A percentile compares a stretch with the other conserved stretches of the same genome.
phyloP scores from a whole-genome alignment of 2,797 vertebrate genomes.

The Malacoctenus gilli region DNA sequence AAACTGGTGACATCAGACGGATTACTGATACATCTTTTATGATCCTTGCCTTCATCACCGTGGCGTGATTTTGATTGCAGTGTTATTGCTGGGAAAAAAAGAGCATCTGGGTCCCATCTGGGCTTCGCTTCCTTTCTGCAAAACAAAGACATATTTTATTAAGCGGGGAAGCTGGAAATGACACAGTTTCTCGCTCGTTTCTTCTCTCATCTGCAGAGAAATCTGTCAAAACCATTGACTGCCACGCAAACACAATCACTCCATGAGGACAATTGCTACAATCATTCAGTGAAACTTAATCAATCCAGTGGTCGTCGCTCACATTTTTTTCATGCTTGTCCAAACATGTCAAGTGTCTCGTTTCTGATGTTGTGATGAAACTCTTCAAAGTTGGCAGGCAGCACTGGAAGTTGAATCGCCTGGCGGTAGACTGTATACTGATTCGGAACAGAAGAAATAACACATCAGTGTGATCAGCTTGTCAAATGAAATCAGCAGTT shows the following conservation, averaged over 20 bases:
- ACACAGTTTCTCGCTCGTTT: constrained; percentile 28
- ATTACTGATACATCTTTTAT: constrained; percentile 55
- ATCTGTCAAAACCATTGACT: constrained; percentile 13
- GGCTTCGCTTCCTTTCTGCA: constrained; percentile 56
- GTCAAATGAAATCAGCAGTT: not conserved
- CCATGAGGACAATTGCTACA: constrained; percentile 8
- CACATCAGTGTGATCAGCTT: constrained; percentile 24
- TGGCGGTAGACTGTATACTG: constrained; percentile 76
- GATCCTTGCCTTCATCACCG: constrained; percentile 41
- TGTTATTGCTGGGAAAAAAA: constrained; percentile 40
- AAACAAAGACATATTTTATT: constrained; percentile 57
- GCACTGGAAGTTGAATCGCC: constrained; percentile 60
- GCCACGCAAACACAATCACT: not conserved
- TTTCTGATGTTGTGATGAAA: constrained; percentile 24
- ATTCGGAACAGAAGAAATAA: constrained; percentile 32
- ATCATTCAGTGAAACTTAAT: constrained; percentile 16
- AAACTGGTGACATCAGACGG: constrained; percentile 46
- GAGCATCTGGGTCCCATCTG: constrained; percentile 63
- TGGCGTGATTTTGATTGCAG: constrained; percentile 31
- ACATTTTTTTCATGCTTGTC: constrained; percentile 36
- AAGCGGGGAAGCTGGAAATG: constrained; percentile 23
- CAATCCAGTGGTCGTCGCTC: constrained; percentile 23
- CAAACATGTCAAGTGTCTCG: constrained; percentile 35
- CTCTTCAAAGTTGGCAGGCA: constrained; percentile 32
- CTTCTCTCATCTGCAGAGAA: constrained; percentile 37